Percentiles rank a stretch among this genome's conserved stretches.
These are phyloP conservation scores for Pammene aurita DNA, from an alignment of 2,888 invertebrate species.

Conservation along the genomic window DNA sequence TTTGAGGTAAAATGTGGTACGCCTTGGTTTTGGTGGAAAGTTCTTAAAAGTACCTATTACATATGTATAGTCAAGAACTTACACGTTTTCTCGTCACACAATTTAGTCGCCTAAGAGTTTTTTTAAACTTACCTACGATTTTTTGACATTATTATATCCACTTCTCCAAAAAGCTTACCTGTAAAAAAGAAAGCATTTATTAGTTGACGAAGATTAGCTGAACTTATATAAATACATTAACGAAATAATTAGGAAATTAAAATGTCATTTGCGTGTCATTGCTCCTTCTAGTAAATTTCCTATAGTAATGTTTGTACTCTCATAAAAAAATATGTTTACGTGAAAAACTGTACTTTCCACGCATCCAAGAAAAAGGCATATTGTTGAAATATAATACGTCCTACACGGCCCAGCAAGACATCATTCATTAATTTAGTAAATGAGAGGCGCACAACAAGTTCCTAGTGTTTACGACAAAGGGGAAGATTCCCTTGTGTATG, in stretches of 20 bases:
- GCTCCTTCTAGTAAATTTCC: neutral
- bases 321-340: constrained; percentile 29
- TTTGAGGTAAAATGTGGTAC: neutral
- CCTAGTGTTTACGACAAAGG: constrained; percentile 24
- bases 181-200: constrained; percentile 14
- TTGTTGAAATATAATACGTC: constrained; percentile 25
- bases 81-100: neutral
- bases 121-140: constrained; percentile 9
- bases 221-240: neutral
- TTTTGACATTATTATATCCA: neutral
- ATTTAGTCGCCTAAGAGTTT: too few species aligned
- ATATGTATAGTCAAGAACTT: neutral
- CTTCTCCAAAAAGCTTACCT: constrained; percentile 14
- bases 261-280: neutral
- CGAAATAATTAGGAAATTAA: neutral
- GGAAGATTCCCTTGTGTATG: constrained; percentile 27
- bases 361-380: constrained; percentile 11
- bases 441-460: constrained; percentile 20
- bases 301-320: neutral
- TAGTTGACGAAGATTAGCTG: neutral
- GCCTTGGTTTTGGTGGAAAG: neutral
- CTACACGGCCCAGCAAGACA: constrained; percentile 22
- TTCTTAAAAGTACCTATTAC: neutral
- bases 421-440: constrained; percentile 31
- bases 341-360: constrained; percentile 20